Evolutionary conservation across 2,797 vertebrate species (phyloP), one percentile per base, ranked within the genome.

Genomic region (Microctenopoma steveboyesi): DNA sequence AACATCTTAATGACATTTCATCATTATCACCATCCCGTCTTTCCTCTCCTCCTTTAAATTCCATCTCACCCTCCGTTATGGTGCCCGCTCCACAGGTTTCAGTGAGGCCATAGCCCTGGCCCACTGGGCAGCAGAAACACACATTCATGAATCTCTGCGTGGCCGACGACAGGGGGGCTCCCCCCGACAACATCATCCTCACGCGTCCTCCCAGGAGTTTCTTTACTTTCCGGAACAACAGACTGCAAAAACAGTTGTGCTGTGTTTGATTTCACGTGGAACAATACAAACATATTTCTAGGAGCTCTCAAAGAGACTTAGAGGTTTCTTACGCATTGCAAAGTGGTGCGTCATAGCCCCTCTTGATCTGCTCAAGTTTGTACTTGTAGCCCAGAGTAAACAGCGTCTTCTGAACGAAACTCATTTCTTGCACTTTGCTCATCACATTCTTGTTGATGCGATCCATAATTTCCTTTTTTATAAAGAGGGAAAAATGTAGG

Each of bases 351-450:
- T 99, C 98, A 4, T 98, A 98, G 66, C 98, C 98, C 22, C 93
- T 95, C 91, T 95, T 96, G 86, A 99, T 96, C 89, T 99, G 98
- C 72, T 97, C 95, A 61, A 98, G 73, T 89, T 99, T 99, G 82
- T 99, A 99, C 81, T 96, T 94, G 79, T 99, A 99, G 35, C 95
- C 97, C 83, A 99, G 92, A 47, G 95, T 98, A 89, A 99, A 99
- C 60, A 99, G 85, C 3, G 96, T 98, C 93, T 91, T 97, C 91
- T 99, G 98, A 77, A 97, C 62, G 18, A 94, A 95, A 84, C 92
- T 96, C 98, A 99, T 99, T 92, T 99, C 97, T 87, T 98, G 97
- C 62, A 99, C 97, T 95, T 98, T 99, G 86, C 95, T 97, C 97
- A 98, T 97, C 70, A 99, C 98, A 0, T 98, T 99, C 89, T 96